Base-by-base conservation (phyloP, 2,888 invertebrate genomes). In the Microplitis deprimator region DNA sequence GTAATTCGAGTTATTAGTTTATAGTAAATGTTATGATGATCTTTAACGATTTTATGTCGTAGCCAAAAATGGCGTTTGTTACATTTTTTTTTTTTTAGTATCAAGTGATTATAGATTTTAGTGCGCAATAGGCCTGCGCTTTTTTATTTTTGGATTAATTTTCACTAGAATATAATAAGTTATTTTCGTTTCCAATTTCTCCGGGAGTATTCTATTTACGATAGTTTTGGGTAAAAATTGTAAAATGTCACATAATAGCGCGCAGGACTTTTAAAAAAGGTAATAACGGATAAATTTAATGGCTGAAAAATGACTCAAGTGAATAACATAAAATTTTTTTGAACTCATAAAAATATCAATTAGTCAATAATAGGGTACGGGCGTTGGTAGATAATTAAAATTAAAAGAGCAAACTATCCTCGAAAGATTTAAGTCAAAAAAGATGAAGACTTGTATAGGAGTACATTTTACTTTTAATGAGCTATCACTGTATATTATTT, bases 41-140 rank as follows among this genome's bases (percentile, higher is more conserved):
- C 20, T 60, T 38, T 50, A 29, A 67, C 16, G 59, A n/a, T 17
- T 62, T 13, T 10, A 16, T 20, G 41, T 76, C 64, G 68, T 39
- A 41, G 70, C 71, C 79, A 77, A 77, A 70, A 72, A 75, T 71
- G 76, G 59, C 70, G n/a, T 69, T 8, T 50, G 50, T 70, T 75
- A 76, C 77, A 76, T 78, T 79, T 79, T 77, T 78, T 79, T 77
- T 78, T 73, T 77, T 73, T 77, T 79, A 62, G 81, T 76, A 78
- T 79, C 73, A 77, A 77, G 78, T 79, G 73, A 74, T 77, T 59
- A 60, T 77, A 74, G 68, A 79, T 74, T 16, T 29, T 67, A 73
- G 10, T 13, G 13, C 50, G 50, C 50, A 50, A 50, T 50, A 50
- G 76, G 38, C 65, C 70, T 67, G 76, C 68, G 75, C 65, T 61